These are phyloP conservation scores for Orthosia incerta DNA, from an alignment of 2,888 invertebrate species.

Conservation along the genomic window DNA sequence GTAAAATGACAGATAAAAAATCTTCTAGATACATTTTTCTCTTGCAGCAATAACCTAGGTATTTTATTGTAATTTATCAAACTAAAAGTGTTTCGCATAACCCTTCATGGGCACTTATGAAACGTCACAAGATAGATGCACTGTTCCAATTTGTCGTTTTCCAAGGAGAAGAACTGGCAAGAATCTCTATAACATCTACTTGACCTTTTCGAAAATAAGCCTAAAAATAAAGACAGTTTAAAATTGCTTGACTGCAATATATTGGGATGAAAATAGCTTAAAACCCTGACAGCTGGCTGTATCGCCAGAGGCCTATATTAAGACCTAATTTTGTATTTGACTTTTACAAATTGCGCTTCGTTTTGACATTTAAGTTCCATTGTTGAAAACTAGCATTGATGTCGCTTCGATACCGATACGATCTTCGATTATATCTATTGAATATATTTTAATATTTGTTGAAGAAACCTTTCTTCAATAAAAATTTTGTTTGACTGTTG, in stretches of 20 bases:
- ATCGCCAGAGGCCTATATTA: not conserved
- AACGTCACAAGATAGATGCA: too few relatives aligned
- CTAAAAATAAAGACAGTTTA: not conserved
- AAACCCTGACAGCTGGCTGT: not conserved
- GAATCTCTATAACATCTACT: too few relatives aligned
- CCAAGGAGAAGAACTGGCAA: too few relatives aligned
- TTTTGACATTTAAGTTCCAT: conserved; percentile 12
- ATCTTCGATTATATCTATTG: not conserved
- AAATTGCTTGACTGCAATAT: not conserved
- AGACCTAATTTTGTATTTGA: conserved; percentile 1
- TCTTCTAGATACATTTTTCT: not conserved
- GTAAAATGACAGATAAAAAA: not conserved
- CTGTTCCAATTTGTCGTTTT: too few relatives aligned
- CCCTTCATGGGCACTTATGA: too few relatives aligned
- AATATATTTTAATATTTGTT: not conserved
- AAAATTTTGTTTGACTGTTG: too few relatives aligned
- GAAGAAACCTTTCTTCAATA: not conserved
- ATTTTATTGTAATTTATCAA: too few relatives aligned
- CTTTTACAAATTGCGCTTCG: conserved; percentile 7
- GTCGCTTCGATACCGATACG: not conserved
- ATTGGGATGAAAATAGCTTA: not conserved
- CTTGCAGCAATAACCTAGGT: too few relatives aligned
- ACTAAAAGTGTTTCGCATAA: too few relatives aligned
- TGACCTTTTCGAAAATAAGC: not conserved
- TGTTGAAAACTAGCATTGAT: conserved; percentile 3